phyloP scores from a whole-genome alignment of 2,113 vertebrate species.

The Gyps fulvus region DNA sequence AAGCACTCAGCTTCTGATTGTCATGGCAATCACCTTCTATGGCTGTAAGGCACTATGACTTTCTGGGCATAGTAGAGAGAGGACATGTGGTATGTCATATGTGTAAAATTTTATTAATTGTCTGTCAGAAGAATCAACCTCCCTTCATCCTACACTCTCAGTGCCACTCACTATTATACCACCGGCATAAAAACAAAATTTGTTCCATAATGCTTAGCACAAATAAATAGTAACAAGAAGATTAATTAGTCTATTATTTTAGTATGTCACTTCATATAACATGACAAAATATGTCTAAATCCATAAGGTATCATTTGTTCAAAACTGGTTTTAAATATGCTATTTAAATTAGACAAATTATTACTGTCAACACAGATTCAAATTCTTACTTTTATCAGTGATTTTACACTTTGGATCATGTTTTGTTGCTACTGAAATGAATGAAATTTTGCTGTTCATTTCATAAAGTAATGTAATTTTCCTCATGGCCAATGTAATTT shows the following conservation, averaged over 20 bases:
- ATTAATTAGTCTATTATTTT: background rate
- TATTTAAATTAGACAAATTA: background rate
- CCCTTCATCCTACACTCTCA: background rate
- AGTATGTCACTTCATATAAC: background rate
- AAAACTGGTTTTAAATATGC: background rate
- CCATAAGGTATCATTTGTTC: background rate
- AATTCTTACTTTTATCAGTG: background rate
- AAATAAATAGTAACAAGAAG: background rate
- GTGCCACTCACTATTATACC: background rate
- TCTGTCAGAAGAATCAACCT: background rate
- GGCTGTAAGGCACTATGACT: background rate
- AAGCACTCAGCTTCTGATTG: background rate
- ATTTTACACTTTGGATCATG: background rate
- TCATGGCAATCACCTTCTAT: background rate
- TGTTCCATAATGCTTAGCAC: background rate
- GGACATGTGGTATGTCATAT: fast-evolving
- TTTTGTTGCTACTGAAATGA: background rate
- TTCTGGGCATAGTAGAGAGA: background rate
- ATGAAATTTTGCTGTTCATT: background rate
- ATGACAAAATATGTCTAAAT: background rate
- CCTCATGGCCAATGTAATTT: background rate
- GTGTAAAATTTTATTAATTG: background rate
- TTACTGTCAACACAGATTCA: background rate
- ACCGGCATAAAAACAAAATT: background rate
- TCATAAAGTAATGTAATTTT: background rate